These are phyloP conservation scores for Caenorhabditis parvicauda DNA, from an alignment of 2,888 invertebrate genomes.

Conservation along the genomic window DNA sequence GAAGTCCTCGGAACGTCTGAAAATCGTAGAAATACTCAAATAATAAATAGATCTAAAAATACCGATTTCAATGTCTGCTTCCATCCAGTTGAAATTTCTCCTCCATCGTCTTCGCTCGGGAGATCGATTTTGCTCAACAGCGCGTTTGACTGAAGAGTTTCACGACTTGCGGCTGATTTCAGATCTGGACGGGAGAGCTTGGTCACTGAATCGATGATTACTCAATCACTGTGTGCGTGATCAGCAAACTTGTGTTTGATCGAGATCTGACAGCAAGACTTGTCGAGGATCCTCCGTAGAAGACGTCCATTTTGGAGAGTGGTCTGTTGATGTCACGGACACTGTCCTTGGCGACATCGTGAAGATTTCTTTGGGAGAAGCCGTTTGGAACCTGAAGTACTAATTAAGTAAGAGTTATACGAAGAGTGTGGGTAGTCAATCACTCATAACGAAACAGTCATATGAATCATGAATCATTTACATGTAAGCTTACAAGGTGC, in stretches of 20 bases:
- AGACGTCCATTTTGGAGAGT: constrained; percentile 81
- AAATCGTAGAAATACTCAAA: too few species aligned
- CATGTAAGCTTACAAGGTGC: not conserved
- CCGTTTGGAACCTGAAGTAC: constrained; percentile 13
- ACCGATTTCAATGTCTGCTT: too few species aligned
- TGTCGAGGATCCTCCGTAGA: constrained; percentile 79
- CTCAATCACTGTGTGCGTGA: too few species aligned
- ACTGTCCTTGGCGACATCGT: constrained; percentile 48
- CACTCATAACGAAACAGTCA: too few species aligned
- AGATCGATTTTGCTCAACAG: constrained; percentile 13
- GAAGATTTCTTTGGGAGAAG: constrained; percentile 45
- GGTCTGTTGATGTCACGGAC: constrained; percentile 67
- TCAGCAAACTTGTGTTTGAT: constrained; percentile 30
- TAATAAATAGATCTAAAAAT: too few species aligned
- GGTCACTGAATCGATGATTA: not conserved
- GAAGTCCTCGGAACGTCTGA: constrained; percentile 41
- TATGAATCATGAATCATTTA: too few species aligned
- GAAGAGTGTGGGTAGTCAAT: too few species aligned
- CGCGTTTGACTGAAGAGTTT: constrained; percentile 12
- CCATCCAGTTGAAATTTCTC: not conserved
- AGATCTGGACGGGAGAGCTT: constrained; percentile 8
- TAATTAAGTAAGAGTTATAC: too few species aligned
- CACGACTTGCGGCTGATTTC: constrained; percentile 17
- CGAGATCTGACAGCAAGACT: constrained; percentile 63
- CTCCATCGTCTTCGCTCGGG: constrained; percentile 11